Percentiles rank a stretch among this genome's conserved stretches.
phyloP scores from a whole-genome alignment of 2,797 vertebrate species.

The Nyctalus aviator region DNA sequence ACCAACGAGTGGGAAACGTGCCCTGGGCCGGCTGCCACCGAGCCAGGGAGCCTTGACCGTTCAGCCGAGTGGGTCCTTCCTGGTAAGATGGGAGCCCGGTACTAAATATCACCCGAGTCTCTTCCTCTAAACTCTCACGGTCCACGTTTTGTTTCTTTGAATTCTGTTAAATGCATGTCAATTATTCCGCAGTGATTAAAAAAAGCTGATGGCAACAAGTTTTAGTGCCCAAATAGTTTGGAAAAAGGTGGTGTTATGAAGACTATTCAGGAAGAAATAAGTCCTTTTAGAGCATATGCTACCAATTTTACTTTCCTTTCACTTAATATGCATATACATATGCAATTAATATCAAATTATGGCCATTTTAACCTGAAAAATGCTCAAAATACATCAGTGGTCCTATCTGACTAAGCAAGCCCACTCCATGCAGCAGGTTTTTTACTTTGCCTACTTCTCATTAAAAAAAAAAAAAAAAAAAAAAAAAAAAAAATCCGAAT shows the following conservation, averaged over 20 bases:
- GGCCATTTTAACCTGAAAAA: slow-evolving; percentile 14
- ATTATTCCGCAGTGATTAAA: not conserved
- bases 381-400: not conserved
- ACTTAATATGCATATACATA: not conserved
- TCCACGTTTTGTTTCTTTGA: not conserved
- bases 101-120: not conserved
- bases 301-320: not conserved
- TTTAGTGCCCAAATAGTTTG: not conserved
- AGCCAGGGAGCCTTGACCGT: not conserved
- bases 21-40: not conserved
- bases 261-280: not conserved
- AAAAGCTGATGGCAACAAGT: not conserved
- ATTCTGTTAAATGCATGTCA: not conserved
- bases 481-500: slow-evolving; percentile 19
- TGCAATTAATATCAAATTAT: not conserved
- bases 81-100: not conserved
- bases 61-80: not conserved
- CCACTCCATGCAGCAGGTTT: not conserved
- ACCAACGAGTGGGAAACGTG: not conserved
- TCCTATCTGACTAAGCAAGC: not conserved
- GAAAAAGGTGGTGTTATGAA: not conserved
- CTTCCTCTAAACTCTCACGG: not conserved
- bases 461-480: slow-evolving; percentile 15
- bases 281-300: not conserved
- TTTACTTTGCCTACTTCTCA: not conserved